phyloP scores from a whole-genome alignment of 2,113 vertebrate species.

The Ictalurus furcatus region DNA sequence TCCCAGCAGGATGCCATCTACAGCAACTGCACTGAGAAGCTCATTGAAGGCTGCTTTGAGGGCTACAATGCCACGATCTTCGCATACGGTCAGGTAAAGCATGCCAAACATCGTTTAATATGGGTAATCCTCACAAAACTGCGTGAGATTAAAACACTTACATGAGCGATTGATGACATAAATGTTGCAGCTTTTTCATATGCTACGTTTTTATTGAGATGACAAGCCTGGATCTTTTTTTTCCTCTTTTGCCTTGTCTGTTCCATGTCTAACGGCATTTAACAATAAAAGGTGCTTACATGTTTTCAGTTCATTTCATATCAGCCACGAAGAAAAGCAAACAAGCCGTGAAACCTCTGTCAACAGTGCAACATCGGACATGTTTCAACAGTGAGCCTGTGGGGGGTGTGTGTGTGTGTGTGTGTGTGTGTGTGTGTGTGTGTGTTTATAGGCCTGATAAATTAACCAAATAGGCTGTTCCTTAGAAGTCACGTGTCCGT shows the following conservation, averaged over 20 bases:
- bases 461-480: conserved; percentile 34
- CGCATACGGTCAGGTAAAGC: conserved; percentile 90
- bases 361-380: conserved; percentile 51
- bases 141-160: not conserved
- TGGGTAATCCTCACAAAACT: not conserved
- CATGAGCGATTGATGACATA: not conserved
- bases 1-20: conserved; percentile 89
- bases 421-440: not conserved
- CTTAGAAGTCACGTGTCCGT: not conserved
- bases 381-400: conserved; percentile 53
- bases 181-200: not conserved
- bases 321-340: conserved; percentile 47
- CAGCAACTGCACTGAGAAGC: conserved; percentile 85
- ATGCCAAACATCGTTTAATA: not conserved
- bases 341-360: conserved; percentile 48
- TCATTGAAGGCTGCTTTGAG: conserved; percentile 96
- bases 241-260: not conserved
- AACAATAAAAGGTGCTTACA: conserved; percentile 13
- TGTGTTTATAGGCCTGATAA: conserved; percentile 44
- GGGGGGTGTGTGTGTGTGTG: not conserved
- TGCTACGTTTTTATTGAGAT: not conserved
- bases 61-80: conserved; percentile 98
- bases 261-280: not conserved
- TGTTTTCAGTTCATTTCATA: conserved; percentile 44
- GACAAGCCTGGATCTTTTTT: not conserved